A percentile compares a stretch with the other conserved stretches of the same genome.
phyloP scores from a whole-genome alignment of 2,113 vertebrate species.

The Pantherophis guttatus region DNA sequence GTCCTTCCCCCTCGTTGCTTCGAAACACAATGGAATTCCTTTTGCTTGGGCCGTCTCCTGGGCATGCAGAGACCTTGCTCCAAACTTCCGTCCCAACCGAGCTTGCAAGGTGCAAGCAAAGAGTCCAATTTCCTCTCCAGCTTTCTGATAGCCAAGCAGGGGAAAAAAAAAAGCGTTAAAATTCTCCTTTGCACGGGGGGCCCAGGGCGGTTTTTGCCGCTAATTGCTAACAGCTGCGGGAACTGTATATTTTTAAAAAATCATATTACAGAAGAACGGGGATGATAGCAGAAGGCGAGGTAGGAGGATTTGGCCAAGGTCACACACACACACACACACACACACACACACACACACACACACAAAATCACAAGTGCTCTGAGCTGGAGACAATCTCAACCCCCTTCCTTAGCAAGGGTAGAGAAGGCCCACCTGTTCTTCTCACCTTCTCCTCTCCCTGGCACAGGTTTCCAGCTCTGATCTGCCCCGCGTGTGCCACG shows the following conservation, averaged over 20 bases:
- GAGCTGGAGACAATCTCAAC: background rate
- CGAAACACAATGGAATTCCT: background rate
- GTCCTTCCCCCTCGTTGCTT: background rate
- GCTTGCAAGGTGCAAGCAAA: background rate
- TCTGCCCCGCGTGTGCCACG: too few relatives aligned
- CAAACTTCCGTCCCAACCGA: background rate
- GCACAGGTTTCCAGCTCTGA: background rate
- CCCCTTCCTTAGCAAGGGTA: background rate
- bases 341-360: too few relatives aligned
- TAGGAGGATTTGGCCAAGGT: background rate
- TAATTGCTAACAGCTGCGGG: constrained; percentile 28
- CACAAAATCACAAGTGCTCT: background rate
- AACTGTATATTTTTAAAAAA: background rate
- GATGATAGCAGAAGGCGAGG: background rate
- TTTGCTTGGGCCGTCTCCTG: background rate
- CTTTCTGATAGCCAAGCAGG: background rate
- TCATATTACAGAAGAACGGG: background rate
- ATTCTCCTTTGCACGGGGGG: background rate
- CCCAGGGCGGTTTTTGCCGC: background rate
- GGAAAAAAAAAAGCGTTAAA: constrained; percentile 1
- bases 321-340: too few relatives aligned
- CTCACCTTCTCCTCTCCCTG: background rate
- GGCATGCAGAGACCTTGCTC: too few relatives aligned
- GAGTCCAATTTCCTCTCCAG: background rate
- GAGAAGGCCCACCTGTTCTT: background rate